Evolutionary conservation across 2,113 vertebrate genomes (phyloP).

Genomic region (Phylloscopus trochilus): DNA sequence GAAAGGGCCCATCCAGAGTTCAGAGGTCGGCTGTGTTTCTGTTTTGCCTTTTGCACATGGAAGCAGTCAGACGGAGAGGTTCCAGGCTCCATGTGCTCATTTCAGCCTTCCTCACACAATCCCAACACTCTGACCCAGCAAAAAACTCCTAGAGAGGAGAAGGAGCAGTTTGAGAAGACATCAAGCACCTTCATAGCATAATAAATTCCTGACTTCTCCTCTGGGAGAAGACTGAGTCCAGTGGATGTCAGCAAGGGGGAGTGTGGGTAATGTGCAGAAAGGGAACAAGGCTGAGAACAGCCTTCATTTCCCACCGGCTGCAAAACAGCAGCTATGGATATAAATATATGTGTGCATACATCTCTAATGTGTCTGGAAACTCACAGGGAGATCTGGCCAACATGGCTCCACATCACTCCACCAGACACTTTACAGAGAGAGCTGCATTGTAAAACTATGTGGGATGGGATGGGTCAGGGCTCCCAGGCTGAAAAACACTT

Average conservation of each 20-base stretch:
- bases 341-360: not conserved
- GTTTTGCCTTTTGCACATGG: constrained; percentile 4
- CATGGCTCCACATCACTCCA: not conserved
- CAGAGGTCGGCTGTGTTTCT: not conserved
- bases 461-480: not conserved
- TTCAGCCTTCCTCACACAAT: not conserved
- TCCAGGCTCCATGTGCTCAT: not conserved
- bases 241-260: not conserved
- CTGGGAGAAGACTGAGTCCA: not conserved
- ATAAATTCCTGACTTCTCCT: not conserved
- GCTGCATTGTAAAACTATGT: not conserved
- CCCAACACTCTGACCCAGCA: not conserved
- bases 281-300: constrained; percentile 5
- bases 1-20: not conserved
- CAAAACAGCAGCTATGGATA: not conserved
- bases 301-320: constrained; percentile 13
- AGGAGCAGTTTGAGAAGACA: not conserved
- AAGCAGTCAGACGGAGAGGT: not conserved
- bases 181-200: not conserved
- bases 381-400: not conserved
- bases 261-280: not conserved
- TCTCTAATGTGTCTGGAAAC: not conserved
- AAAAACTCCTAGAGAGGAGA: not conserved
- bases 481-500: not conserved
- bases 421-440: not conserved